phyloP scores from a whole-genome alignment of 2,113 vertebrate species.

The Cinclus mexicanus region DNA sequence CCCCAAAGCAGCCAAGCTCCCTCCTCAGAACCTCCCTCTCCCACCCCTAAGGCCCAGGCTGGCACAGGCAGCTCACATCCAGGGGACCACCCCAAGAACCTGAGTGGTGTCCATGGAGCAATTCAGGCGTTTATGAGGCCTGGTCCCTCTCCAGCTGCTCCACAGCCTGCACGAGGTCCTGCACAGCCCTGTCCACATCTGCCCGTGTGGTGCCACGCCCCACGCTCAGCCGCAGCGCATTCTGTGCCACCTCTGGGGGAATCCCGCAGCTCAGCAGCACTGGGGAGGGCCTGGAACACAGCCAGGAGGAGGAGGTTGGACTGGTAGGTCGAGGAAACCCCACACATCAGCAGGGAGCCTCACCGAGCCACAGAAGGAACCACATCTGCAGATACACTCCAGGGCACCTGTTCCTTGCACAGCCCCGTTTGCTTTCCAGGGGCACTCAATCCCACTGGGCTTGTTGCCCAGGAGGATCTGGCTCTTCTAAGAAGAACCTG shows the following conservation, averaged over 20 bases:
- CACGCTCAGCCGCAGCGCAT: slow-evolving; percentile 89
- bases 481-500: not conserved
- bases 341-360: not conserved
- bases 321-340: accelerated
- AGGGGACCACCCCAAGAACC: not conserved
- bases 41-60: not conserved
- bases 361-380: accelerated
- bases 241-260: slow-evolving; percentile 78
- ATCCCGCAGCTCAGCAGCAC: slow-evolving; percentile 90
- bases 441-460: not conserved
- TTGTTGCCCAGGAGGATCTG: not conserved
- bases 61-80: not conserved
- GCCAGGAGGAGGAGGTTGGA: not conserved
- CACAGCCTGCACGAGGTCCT: slow-evolving; percentile 85
- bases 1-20: not conserved
- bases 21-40: not conserved
- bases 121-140: not conserved
- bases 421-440: not conserved
- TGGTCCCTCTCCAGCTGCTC: slow-evolving; percentile 69
- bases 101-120: accelerated
- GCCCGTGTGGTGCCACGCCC: slow-evolving; percentile 81
- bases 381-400: not conserved
- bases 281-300: slow-evolving; percentile 81
- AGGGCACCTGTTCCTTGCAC: not conserved
- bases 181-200: slow-evolving; percentile 85